Percentiles rank a stretch among this genome's conserved stretches.
phyloP scores from a whole-genome alignment of 2,888 invertebrate genomes.

The Scelioninae gen. 1 region DNA sequence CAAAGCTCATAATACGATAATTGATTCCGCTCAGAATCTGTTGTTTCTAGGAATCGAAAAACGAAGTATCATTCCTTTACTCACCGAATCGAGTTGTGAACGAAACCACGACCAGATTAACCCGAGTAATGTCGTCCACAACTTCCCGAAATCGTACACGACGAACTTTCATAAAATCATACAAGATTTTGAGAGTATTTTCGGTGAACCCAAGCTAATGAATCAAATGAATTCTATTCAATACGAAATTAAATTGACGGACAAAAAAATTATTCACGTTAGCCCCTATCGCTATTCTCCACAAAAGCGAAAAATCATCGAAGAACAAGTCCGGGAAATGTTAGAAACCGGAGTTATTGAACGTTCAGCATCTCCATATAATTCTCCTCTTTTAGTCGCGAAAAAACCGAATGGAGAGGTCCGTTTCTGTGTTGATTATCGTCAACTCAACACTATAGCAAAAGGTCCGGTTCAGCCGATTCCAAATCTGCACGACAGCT shows the following conservation, averaged over 20 bases:
- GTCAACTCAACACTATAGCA: constrained; percentile 37
- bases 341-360: constrained; percentile 66
- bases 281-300: not conserved
- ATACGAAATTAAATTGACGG: not conserved
- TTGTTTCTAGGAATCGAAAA: no score
- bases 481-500: constrained; percentile 12
- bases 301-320: constrained; percentile 18
- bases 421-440: no score
- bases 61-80: no score
- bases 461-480: constrained; percentile 27
- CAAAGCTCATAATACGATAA: no score
- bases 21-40: no score
- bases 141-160: not conserved
- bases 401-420: constrained; percentile 41
- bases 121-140: not conserved
- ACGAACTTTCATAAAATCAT: not conserved
- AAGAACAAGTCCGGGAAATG: constrained; percentile 56
- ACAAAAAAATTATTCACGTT: not conserved
- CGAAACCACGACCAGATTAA: no score
- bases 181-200: not conserved
- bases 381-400: constrained; percentile 52
- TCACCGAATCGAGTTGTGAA: no score
- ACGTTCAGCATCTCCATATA: constrained; percentile 59
- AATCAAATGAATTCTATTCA: not conserved
- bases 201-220: not conserved